Percentiles rank a stretch among this genome's conserved stretches.
Conservation (phyloP, 2,797 vertebrate species). For the Poecilia wingei region DNA sequence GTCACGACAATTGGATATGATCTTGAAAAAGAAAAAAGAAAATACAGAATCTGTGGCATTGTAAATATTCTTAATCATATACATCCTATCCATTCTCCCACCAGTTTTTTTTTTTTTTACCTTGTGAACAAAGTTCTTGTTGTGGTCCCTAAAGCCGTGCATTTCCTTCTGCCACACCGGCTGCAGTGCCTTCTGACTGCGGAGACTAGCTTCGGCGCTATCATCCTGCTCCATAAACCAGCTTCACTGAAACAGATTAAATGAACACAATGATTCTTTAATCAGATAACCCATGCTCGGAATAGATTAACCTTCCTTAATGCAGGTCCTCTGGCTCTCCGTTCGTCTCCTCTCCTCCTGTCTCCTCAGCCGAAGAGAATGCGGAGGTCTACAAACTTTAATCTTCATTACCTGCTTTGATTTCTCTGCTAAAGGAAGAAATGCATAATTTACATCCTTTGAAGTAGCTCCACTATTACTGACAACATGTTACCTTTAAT, state of each 20-base stretch:
- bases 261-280: conserved; percentile 84
- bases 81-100: neutral
- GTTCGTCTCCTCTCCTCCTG: conserved; percentile 54
- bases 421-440: conserved; percentile 84
- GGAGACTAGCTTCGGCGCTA: conserved; percentile 43
- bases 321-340: conserved; percentile 64
- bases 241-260: conserved; percentile 82
- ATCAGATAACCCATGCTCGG: conserved; percentile 82
- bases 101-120: neutral
- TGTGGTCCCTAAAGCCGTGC: conserved; percentile 40
- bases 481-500: conserved; percentile 89
- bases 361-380: conserved; percentile 59
- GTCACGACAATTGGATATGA: neutral
- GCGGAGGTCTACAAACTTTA: conserved; percentile 80
- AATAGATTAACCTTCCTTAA: conserved; percentile 85
- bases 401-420: conserved; percentile 88
- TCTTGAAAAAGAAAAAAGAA: neutral
- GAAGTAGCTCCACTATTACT: conserved; percentile 85
- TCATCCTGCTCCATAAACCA: conserved; percentile 70
- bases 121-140: conserved; percentile 1
- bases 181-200: conserved; percentile 40
- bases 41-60: neutral
- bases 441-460: conserved; percentile 88
- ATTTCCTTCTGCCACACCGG: conserved; percentile 45
- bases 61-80: neutral